Evolutionary conservation across 2,797 vertebrate species (phyloP).

Genomic region (Cyprinodon diabolis): DNA sequence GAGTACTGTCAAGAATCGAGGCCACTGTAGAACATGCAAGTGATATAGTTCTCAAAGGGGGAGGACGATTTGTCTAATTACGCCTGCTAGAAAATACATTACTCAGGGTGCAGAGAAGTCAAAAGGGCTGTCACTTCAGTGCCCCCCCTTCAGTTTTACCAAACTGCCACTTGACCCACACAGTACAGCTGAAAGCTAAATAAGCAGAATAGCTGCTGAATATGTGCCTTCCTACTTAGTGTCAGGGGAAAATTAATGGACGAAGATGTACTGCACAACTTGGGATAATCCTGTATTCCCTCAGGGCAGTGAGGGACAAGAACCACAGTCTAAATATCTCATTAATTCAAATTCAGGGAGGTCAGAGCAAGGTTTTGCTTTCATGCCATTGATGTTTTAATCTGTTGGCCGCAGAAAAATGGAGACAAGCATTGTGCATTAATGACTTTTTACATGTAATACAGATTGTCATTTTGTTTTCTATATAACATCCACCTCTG

Average conservation of each 20-base stretch:
- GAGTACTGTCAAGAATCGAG: slow-evolving; percentile 1
- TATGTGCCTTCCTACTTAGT: slow-evolving; percentile 66
- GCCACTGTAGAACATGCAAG: not conserved
- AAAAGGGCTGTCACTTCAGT: slow-evolving; percentile 16
- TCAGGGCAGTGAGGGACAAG: slow-evolving; percentile 53
- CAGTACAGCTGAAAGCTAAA: slow-evolving; percentile 40
- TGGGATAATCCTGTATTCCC: slow-evolving; percentile 68
- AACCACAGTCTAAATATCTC: slow-evolving; percentile 73
- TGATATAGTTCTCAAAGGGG: slow-evolving; percentile 13
- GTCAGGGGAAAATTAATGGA: slow-evolving; percentile 74
- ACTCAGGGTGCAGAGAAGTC: slow-evolving; percentile 23
- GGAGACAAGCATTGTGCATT: slow-evolving; percentile 33
- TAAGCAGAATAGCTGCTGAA: slow-evolving; percentile 54
- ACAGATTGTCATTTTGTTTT: slow-evolving; percentile 15
- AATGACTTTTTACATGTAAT: slow-evolving; percentile 35
- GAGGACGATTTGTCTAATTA: slow-evolving; percentile 33
- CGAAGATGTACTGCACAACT: slow-evolving; percentile 68
- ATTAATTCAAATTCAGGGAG: slow-evolving; percentile 74
- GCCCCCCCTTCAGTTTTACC: slow-evolving; percentile 35
- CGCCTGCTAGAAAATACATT: slow-evolving; percentile 21
- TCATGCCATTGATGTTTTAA: slow-evolving; percentile 67
- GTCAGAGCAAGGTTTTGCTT: slow-evolving; percentile 59
- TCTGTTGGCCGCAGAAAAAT: slow-evolving; percentile 59
- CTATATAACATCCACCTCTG: slow-evolving; percentile 23
- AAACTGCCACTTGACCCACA: slow-evolving; percentile 48